A percentile compares a stretch with the other conserved stretches of the same genome.
phyloP scores from a whole-genome alignment of 2,888 invertebrate species.

The Leucoptera coffeella region DNA sequence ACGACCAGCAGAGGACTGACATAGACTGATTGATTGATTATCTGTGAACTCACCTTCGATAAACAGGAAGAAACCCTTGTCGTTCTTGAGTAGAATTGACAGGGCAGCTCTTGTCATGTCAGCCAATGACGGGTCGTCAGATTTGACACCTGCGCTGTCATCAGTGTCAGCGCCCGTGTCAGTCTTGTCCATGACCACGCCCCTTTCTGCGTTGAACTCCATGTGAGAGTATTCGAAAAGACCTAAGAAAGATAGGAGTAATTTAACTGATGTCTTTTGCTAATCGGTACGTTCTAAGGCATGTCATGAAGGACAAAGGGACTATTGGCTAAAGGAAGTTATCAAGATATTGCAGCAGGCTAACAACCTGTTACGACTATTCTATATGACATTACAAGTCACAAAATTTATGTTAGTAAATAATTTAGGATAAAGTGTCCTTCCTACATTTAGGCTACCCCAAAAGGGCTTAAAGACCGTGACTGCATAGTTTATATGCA shows the following conservation, averaged over 20 bases:
- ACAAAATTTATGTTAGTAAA: no score
- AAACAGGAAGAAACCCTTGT: conserved; percentile 68
- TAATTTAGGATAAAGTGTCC: no score
- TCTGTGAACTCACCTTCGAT: conserved; percentile 56
- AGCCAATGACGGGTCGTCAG: conserved; percentile 67
- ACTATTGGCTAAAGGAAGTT: no score
- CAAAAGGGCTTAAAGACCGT: no score
- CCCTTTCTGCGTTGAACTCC: conserved; percentile 72
- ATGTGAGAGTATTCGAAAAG: conserved; percentile 73
- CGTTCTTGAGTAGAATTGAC: conserved; percentile 63
- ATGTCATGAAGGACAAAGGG: no score
- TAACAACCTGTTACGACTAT: neutral
- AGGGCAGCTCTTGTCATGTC: conserved; percentile 73
- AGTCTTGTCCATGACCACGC: conserved; percentile 39
- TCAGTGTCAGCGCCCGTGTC: conserved; percentile 45
- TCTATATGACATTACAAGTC: no score
- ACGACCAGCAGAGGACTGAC: no score
- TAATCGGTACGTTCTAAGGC: no score
- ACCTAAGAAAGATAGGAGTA: conserved; percentile 46
- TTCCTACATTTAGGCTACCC: no score
- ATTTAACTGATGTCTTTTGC: no score
- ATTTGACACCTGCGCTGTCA: conserved; percentile 51
- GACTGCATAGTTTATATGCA: no score
- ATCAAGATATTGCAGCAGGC: neutral
- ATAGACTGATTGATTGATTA: no score